Percentiles rank a stretch among this genome's conserved stretches.
These are phyloP conservation scores for Acanthisitta chloris DNA, from an alignment of 2,113 vertebrate genomes.

Conservation along the genomic window DNA sequence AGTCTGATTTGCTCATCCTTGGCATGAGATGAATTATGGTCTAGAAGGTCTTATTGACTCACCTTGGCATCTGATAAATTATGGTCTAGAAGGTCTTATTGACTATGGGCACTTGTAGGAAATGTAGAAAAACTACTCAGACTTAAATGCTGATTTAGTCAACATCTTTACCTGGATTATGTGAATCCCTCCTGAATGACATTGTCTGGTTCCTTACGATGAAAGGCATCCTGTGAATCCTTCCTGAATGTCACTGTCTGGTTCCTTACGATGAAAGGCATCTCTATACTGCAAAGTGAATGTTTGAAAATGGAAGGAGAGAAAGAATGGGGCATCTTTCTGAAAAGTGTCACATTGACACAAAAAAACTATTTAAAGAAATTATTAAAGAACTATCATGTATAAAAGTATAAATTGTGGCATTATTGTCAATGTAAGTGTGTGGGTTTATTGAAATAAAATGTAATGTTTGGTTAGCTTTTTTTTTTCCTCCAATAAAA, in stretches of 20 bases:
- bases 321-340: not conserved
- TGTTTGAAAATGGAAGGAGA: not conserved
- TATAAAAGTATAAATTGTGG: not conserved
- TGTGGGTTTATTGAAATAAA: not conserved
- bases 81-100: not conserved
- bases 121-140: not conserved
- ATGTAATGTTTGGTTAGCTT: not conserved
- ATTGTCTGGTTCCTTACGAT: not conserved
- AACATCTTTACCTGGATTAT: not conserved
- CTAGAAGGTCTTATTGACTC: not conserved
- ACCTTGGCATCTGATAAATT: not conserved
- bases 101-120: not conserved
- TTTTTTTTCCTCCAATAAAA: not conserved
- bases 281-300: not conserved
- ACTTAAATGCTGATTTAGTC: not conserved
- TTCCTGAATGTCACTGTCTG: too few species aligned
- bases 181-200: not conserved
- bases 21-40: not conserved
- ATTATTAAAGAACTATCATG: not conserved
- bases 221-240: not conserved
- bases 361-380: not conserved
- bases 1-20: not conserved
- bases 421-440: not conserved
- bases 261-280: not conserved
- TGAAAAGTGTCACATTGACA: not conserved